Base-by-base conservation (phyloP, 2,113 vertebrate species). In the Nipponia nippon region DNA sequence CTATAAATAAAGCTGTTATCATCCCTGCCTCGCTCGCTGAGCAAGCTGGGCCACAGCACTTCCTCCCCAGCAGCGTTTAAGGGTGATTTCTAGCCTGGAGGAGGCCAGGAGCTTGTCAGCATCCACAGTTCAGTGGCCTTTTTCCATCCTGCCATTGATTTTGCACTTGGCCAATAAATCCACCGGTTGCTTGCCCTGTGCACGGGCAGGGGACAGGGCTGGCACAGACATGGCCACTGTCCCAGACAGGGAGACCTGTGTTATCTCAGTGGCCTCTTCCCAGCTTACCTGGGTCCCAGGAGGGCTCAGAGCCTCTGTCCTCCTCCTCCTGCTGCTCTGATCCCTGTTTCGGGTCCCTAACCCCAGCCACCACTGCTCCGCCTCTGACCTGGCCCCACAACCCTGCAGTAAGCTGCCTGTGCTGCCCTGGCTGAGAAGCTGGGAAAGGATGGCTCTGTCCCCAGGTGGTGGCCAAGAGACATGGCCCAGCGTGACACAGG, bases 1-100 rank as follows among this genome's bases (percentile, higher is more conserved):
- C 96, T 92, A 86, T 94, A 95, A 96, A 94, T 96, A 96, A 94
- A 84, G 66, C 71, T 79, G 61, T 92, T 91, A 86, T 83, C 92
- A 73, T 52, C 95, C 38, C 0, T 34, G 82, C 61, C 71, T 69
- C 29, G 3, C 55, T 82, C 20, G 4, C 69, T 52, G 42, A 49
- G 79, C 42, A 16, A 59, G 93, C 76, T 17, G 50, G 77, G 73
- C 88, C 32, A 17, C 63, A 18, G 69, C 18, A 2, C 44, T 87
- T 87, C 89, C 78, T 93, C 63, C 71, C 78, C 84, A 30, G 85
- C 75, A 56, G 78, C 3, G 2, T 44, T 94, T 82, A 56, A 87
- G 87, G 67, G 75, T 46, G 80, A 82, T 86, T 90, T 80, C 90
- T 73, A 81, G 79, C 70, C 82, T 0, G 1, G 90, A 66, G 63